Base-by-base conservation (phyloP, 2,797 vertebrate genomes). In the Distichodus sexfasciatus region DNA sequence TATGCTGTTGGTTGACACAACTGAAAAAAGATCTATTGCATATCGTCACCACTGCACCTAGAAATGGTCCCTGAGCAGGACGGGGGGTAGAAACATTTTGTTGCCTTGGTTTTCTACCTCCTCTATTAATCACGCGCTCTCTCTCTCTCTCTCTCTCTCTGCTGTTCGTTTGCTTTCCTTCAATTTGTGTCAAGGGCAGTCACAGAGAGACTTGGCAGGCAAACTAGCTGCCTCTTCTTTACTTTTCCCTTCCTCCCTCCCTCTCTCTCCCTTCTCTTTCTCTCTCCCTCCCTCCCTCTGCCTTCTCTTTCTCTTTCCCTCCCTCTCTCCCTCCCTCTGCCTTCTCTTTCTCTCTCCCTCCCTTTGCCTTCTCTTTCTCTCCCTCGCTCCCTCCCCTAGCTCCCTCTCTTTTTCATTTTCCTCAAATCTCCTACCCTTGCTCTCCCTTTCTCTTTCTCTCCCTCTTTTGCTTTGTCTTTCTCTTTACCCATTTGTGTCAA, bases 151-250 rank as follows among this genome's bases (percentile, higher is more conserved):
- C 19, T 35, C 40, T 8, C 59, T 66, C 41, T 59, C 38, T 66
- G 55, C 2, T 24, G 53, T 41, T 33, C 15, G 51, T 28, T 12
- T 14, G 40, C 23, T 36, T 46, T 26, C 38, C 15, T 38, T 63
- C 24, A 3, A 26, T 66, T 50, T 43, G 33, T 61, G 66, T 75
- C 73, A 71, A 71, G 63, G 63, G 51, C 69, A 71, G 46, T 26
- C 63, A 66, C 6, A 48, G 5, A 17, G 38, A 29, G n/a, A 24
- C 17, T 54, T 19, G 55, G 58, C 33, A 64, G 69, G 44, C 47
- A 65, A 65, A 36, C 21, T 36, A n/a, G n/a, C n/a, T n/a, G n/a
- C n/a, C n/a, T n/a, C n/a, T n/a, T n/a, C n/a, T n/a, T n/a, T n/a
- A n/a, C n/a, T n/a, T n/a, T 28, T 69, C 51, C 6, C 38, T 58